Percentiles rank a stretch among this genome's conserved stretches.
phyloP scores from a whole-genome alignment of 2,797 vertebrate species.

The Aplochiton taeniatus region DNA sequence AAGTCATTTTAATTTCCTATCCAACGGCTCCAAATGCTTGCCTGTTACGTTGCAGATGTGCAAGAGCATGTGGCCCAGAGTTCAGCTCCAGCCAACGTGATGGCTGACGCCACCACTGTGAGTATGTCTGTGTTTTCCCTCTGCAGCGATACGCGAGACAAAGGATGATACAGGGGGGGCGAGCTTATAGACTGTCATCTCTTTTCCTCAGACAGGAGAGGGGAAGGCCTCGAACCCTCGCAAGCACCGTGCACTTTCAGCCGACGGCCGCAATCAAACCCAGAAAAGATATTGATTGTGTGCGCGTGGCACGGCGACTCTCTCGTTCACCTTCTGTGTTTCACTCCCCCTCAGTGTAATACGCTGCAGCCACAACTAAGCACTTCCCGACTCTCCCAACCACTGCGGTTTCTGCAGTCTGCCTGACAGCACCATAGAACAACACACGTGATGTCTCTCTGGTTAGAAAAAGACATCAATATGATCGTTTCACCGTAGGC shows the following conservation, averaged over 20 bases:
- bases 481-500: too few relatives aligned
- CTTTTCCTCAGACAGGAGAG: conserved; percentile 56
- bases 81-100: conserved; percentile 59
- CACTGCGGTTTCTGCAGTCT: too few relatives aligned
- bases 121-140: conserved; percentile 48
- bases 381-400: too few relatives aligned
- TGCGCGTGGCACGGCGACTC: too few relatives aligned
- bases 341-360: too few relatives aligned
- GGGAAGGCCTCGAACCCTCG: conserved; percentile 35
- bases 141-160: neutral
- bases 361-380: too few relatives aligned
- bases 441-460: too few relatives aligned
- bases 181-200: neutral
- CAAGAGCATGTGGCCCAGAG: conserved; percentile 66
- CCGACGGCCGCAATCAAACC: conserved; percentile 46
- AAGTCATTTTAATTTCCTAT: neutral
- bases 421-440: too few relatives aligned
- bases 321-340: too few relatives aligned
- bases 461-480: too few relatives aligned
- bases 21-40: neutral
- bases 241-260: conserved; percentile 53
- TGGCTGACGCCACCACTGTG: conserved; percentile 69
- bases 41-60: conserved; percentile 71
- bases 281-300: conserved; percentile 69
- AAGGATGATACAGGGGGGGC: neutral